phyloP scores from a whole-genome alignment of 2,113 vertebrate genomes.

The Acrocephalus kingi region DNA sequence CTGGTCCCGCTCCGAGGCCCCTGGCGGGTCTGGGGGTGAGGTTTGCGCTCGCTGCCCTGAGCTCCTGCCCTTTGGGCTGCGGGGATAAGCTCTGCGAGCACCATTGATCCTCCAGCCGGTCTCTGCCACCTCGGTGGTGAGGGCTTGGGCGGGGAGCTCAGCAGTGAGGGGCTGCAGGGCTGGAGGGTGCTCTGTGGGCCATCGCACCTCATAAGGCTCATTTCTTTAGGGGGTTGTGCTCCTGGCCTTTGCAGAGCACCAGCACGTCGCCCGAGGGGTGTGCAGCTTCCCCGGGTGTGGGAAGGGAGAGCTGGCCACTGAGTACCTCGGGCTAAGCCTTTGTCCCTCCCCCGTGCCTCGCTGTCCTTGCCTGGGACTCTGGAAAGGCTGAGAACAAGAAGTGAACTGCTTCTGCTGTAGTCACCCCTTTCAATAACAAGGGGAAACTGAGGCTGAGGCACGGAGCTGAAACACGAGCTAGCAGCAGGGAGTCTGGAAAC shows the following conservation, averaged over 20 bases:
- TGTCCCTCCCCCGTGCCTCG: background rate
- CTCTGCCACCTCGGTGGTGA: rapidly evolving
- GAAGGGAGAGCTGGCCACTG: background rate
- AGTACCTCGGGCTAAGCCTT: background rate
- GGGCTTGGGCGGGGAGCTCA: background rate
- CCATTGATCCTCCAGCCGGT: rapidly evolving
- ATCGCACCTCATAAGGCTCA: background rate
- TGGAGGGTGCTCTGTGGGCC: background rate
- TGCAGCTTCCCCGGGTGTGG: rapidly evolving
- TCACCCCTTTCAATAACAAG: background rate
- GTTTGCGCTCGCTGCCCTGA: background rate
- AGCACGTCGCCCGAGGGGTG: rapidly evolving
- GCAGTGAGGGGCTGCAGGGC: background rate
- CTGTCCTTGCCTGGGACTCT: background rate
- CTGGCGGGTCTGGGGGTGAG: background rate
- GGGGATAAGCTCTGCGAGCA: background rate
- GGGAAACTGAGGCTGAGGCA: constrained; percentile 18
- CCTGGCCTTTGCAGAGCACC: background rate
- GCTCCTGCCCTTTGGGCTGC: background rate
- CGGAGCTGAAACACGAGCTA: background rate
- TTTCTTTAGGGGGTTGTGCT: background rate
- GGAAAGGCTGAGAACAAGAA: background rate
- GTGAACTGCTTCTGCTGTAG: background rate
- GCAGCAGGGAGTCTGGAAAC: background rate
- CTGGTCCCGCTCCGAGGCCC: background rate